Evolutionary conservation across 2,888 invertebrate species (phyloP).

Genomic region (Selenia dentaria): DNA sequence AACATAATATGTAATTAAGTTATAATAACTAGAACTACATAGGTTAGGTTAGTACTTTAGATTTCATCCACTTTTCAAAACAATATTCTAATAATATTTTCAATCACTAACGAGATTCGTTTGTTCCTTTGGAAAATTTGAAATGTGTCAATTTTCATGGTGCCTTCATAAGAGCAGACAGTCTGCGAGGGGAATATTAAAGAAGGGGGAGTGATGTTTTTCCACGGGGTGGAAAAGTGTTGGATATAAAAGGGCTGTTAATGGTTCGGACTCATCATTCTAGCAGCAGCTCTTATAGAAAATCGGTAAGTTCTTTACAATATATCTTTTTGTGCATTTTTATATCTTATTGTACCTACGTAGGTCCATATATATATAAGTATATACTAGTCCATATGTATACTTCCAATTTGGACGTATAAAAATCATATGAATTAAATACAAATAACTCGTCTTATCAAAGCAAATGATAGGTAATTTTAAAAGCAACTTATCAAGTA

Average conservation of each 20-base stretch:
- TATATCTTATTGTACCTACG: too few species aligned
- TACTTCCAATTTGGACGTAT: too few species aligned
- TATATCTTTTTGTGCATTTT: too few species aligned
- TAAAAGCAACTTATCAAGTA: too few species aligned
- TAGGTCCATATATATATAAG: too few species aligned
- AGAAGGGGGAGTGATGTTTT: conserved; percentile 70
- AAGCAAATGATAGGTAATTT: too few species aligned
- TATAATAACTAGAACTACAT: too few species aligned
- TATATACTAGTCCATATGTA: too few species aligned
- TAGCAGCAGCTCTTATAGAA: conserved; percentile 30
- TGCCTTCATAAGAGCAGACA: conserved; percentile 51
- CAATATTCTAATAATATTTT: conserved; percentile 41
- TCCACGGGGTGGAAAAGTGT: conserved; percentile 36
- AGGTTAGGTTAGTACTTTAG: too few species aligned
- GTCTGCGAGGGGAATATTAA: conserved; percentile 77
- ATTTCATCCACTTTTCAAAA: not conserved
- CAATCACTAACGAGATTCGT: conserved; percentile 59
- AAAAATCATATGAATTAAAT: too few species aligned
- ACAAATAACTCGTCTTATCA: too few species aligned
- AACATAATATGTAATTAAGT: too few species aligned
- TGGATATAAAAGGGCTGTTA: conserved; percentile 58
- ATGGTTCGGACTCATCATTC: conserved; percentile 48
- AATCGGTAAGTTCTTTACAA: conserved; percentile 25
- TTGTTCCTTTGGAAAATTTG: conserved; percentile 61
- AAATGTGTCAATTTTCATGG: conserved; percentile 76